Percentiles rank a stretch among this genome's conserved stretches.
These are phyloP conservation scores for Bombus picipes DNA, from an alignment of 1,140 invertebrate genomes.

Conservation along the genomic window DNA sequence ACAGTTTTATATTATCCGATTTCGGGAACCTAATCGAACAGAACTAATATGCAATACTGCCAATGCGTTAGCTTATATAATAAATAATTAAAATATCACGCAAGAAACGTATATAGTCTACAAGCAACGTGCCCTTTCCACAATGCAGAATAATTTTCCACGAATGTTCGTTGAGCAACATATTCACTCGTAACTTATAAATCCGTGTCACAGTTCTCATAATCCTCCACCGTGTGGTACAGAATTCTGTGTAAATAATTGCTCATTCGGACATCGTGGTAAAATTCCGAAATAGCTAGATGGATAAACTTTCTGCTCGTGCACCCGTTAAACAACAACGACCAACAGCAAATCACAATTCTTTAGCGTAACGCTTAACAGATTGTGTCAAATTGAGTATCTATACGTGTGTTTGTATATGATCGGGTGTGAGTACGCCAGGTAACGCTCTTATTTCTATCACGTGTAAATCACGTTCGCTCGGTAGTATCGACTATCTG, in stretches of 20 bases:
- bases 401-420: background rate
- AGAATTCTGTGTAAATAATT: conserved; percentile 9
- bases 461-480: conserved; percentile 59
- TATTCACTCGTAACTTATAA: background rate
- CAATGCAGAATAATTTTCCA: background rate
- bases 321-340: conserved; percentile 17
- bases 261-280: background rate
- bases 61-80: too few species aligned
- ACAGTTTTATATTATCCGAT: too few species aligned
- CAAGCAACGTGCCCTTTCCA: background rate
- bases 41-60: too few species aligned
- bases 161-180: background rate
- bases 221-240: background rate
- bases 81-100: background rate
- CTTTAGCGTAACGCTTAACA: conserved; percentile 61
- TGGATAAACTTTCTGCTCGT: conserved; percentile 32
- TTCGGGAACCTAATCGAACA: too few species aligned
- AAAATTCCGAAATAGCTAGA: background rate
- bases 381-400: conserved; percentile 73
- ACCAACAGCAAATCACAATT: conserved; percentile 65
- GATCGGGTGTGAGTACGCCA: background rate
- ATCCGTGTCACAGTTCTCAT: background rate
- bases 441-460: conserved; percentile 36
- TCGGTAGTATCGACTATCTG: conserved; percentile 67
- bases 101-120: background rate